Percentiles rank a stretch among this genome's conserved stretches.
These are phyloP conservation scores for Limnephilus marmoratus DNA, from an alignment of 2,888 invertebrate genomes.

Conservation along the genomic window DNA sequence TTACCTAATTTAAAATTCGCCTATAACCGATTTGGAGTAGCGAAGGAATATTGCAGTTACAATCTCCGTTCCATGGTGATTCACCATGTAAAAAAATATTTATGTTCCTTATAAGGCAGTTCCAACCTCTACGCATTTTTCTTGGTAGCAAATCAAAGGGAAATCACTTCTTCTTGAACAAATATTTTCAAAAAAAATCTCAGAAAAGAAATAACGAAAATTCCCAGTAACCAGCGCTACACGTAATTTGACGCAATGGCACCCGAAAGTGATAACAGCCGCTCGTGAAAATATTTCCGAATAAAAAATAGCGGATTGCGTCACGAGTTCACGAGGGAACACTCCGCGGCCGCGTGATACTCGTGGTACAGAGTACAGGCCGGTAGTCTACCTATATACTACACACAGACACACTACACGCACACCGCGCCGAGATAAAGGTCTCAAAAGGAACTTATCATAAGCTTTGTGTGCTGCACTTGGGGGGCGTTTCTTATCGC, in stretches of 20 bases:
- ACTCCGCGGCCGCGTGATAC: constrained; percentile 24
- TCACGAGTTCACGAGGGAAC: neutral
- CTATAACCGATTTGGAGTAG: too few relatives aligned
- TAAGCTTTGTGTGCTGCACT: neutral
- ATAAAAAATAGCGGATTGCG: constrained; percentile 25
- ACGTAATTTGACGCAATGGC: neutral
- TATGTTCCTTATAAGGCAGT: neutral
- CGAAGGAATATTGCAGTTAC: too few relatives aligned
- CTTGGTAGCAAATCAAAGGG: neutral
- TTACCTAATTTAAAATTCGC: too few relatives aligned
- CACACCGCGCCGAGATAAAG: neutral
- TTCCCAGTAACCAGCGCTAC: neutral
- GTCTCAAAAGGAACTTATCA: constrained; percentile 5
- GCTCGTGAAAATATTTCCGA: constrained; percentile 7
- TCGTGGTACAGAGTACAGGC: too few relatives aligned
- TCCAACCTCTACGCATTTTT: neutral
- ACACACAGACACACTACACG: neutral
- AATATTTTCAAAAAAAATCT: neutral
- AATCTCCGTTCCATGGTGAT: neutral
- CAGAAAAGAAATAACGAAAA: neutral
- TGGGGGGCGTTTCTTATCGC: constrained; percentile 35
- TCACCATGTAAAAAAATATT: neutral
- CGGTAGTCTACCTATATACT: too few relatives aligned
- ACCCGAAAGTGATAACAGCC: neutral
- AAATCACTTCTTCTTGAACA: neutral